A percentile compares a stretch with the other conserved stretches of the same genome.
phyloP scores from a whole-genome alignment of 1,140 invertebrate genomes.

The Tenebrio molitor region DNA sequence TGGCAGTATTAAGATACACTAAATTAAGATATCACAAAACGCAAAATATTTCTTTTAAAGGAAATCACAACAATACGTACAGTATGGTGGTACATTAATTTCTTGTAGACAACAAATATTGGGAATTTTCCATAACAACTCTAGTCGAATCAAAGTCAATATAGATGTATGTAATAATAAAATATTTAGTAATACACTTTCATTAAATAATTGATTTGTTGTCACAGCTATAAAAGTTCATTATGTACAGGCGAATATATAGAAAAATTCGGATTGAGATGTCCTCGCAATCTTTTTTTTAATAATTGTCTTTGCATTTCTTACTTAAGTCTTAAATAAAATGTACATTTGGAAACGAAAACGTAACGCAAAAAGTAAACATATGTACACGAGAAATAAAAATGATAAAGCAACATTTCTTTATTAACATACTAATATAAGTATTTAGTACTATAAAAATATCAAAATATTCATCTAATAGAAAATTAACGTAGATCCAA shows the following conservation, averaged over 20 bases:
- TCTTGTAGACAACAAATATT: constrained; percentile 43
- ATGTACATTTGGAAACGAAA: neutral
- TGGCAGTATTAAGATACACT: constrained; percentile 45
- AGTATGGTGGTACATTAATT: constrained; percentile 42
- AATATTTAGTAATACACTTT: constrained; percentile 38
- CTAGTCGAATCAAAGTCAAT: constrained; percentile 24
- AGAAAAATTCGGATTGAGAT: constrained; percentile 53
- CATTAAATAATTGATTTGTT: constrained; percentile 54
- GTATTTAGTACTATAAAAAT: constrained; percentile 33
- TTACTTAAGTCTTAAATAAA: constrained; percentile 3
- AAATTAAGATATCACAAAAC: constrained; percentile 41
- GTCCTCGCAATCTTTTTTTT: constrained; percentile 44
- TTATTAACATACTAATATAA: constrained; percentile 24
- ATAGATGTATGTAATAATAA: constrained; percentile 34
- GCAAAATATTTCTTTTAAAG: constrained; percentile 31
- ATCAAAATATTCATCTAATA: constrained; percentile 33
- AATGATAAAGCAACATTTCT: constrained; percentile 36
- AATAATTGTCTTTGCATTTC: constrained; percentile 45
- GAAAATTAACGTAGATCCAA: constrained; percentile 19
- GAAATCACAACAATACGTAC: constrained; percentile 42
- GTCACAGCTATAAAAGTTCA: constrained; percentile 54
- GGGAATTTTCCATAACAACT: constrained; percentile 36
- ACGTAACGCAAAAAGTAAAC: constrained; percentile 2
- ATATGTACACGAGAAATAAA: constrained; percentile 3
- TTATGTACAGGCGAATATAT: constrained; percentile 51